Evolutionary conservation across 2,888 invertebrate species (phyloP), one percentile per base, ranked within the genome.

Genomic region (Acanthacorydalis orientalis): DNA sequence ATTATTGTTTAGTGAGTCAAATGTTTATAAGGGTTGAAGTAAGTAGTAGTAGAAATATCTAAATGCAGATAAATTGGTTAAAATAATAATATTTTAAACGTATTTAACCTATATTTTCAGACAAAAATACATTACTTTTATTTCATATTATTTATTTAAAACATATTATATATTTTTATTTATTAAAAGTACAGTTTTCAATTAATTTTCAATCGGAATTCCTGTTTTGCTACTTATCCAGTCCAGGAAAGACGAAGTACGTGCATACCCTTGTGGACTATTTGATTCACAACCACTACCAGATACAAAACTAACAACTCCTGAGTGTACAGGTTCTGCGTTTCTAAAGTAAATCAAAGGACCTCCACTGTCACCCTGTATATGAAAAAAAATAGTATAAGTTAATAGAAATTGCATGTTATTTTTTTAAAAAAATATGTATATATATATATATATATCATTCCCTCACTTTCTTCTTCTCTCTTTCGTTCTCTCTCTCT

Each of bases 301-400:
- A 23, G 53, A 51, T 14, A 56, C 57, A 50, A 59, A 60, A 48
- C 57, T 57, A 10, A 60, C 57, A 35, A 61, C 53, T 35, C 59
- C 62, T 31, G 58, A 55, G 39, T 57, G 58, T 31, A 49, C 52
- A 35, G 46, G 33, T 31, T 38, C 40, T 7, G 51, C 53, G 12
- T 37, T 46, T 11, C 50, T 44, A 33, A 15, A 31, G 7, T 47
- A 12, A 11, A 59, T 53, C 14, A 61, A 50, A 11, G 61, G 60
- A 15, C 62, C 60, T 47, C 61, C 60, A 45, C 56, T 57, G 51
- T 60, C 60, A 37, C 61, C 61, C 60, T 61, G 49, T 35, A 53
- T 51, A 10, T 45, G 44, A 39, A 43, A 8, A 32, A 12, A 31
- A 32, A 32, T 23, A 31, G 31, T n/a, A 12, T n/a, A n/a, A n/a